A percentile compares a stretch with the other conserved stretches of the same genome.
Evolutionary conservation across 2,797 vertebrate genomes (phyloP).

Genomic region (Labroides dimidiatus): DNA sequence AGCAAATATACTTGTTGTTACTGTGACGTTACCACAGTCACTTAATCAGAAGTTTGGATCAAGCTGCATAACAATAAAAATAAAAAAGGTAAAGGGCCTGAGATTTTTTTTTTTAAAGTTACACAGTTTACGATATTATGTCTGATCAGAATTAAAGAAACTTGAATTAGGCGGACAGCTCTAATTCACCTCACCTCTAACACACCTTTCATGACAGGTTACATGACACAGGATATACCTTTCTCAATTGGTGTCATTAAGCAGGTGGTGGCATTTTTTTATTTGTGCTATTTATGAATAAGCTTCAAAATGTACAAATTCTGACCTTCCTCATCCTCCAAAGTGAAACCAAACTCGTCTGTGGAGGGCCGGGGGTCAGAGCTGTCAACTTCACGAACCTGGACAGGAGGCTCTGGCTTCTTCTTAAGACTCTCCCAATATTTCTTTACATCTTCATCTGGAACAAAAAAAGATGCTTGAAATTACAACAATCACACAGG

Average conservation of each 20-base stretch:
- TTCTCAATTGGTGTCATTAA: not conserved
- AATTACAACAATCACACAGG: not conserved
- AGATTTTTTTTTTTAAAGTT: too few relatives aligned
- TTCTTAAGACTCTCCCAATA: conserved; percentile 78
- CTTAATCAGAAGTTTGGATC: too few relatives aligned
- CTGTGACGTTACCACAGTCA: too few relatives aligned
- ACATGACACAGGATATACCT: not conserved
- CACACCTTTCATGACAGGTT: too few relatives aligned
- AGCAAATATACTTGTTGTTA: not conserved
- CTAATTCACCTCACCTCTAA: too few relatives aligned
- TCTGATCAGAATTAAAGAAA: not conserved
- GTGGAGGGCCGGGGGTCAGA: conserved; percentile 77
- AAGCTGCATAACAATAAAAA: too few relatives aligned
- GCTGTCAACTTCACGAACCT: conserved; percentile 92
- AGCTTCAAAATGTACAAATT: not conserved
- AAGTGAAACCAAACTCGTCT: conserved; percentile 85
- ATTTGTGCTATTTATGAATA: too few relatives aligned
- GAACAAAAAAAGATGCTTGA: not conserved
- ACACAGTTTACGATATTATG: not conserved
- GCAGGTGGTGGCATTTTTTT: not conserved
- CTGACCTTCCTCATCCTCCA: conserved; percentile 87
- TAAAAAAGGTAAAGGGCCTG: too few relatives aligned
- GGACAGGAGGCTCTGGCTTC: conserved; percentile 86
- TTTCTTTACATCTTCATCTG: conserved; percentile 90
- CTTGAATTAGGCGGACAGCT: not conserved